phyloP scores from a whole-genome alignment of 2,113 vertebrate species.

The Cavia porcellus region DNA sequence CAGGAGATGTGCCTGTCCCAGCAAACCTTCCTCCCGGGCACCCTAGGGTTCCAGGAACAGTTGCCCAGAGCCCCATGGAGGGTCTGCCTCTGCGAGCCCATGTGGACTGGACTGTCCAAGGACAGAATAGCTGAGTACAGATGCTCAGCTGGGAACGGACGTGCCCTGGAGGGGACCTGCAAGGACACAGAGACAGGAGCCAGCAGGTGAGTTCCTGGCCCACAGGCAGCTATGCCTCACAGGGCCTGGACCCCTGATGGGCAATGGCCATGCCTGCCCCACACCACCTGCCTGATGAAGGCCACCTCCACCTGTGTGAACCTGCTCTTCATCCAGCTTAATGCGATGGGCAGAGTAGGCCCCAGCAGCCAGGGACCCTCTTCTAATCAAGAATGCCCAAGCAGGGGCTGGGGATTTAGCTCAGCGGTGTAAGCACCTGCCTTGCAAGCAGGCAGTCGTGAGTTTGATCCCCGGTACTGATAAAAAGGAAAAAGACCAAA shows the following conservation, averaged over 20 bases:
- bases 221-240: neutral
- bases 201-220: neutral
- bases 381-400: neutral
- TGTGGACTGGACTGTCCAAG: neutral
- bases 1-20: neutral
- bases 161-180: neutral
- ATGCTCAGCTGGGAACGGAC: neutral
- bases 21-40: neutral
- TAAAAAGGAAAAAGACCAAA: too few relatives aligned
- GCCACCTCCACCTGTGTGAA: neutral
- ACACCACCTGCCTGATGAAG: neutral
- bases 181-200: neutral
- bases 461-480: too few relatives aligned
- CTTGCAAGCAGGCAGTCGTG: too few relatives aligned
- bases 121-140: neutral
- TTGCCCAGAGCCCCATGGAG: neutral
- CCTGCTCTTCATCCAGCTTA: neutral
- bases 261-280: neutral
- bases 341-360: neutral
- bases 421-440: too few relatives aligned
- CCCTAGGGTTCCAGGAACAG: neutral
- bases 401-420: too few relatives aligned
- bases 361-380: neutral
- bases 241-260: neutral
- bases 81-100: fast-evolving